A percentile compares a stretch with the other conserved stretches of the same genome.
These are phyloP conservation scores for Tribolium freemani DNA, from an alignment of 2,888 invertebrate genomes.

Conservation along the genomic window DNA sequence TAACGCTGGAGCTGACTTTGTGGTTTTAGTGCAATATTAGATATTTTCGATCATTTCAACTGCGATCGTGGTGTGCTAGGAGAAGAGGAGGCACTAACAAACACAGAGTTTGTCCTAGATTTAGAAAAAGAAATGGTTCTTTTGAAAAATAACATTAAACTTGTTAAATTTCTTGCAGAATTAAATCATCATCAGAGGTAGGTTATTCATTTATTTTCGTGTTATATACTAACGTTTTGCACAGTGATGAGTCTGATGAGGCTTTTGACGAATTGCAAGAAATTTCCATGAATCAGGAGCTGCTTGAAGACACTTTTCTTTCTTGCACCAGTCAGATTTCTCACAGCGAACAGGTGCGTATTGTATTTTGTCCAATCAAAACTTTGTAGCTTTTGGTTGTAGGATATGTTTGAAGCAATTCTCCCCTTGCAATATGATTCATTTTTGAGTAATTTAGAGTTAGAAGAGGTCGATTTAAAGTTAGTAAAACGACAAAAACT, in stretches of 20 bases:
- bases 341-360: background rate
- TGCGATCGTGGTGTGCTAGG: background rate
- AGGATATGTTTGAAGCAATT: background rate
- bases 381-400: background rate
- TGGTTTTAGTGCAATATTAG: background rate
- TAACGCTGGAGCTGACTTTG: background rate
- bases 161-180: background rate
- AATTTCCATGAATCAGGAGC: background rate
- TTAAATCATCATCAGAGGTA: background rate
- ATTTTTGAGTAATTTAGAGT: slow-evolving; percentile 49
- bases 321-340: background rate
- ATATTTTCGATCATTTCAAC: background rate
- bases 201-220: background rate
- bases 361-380: too few relatives aligned
- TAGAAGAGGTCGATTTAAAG: slow-evolving; percentile 38
- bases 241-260: background rate
- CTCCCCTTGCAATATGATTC: background rate
- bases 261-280: background rate
- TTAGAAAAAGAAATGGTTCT: background rate
- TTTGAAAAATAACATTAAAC: background rate
- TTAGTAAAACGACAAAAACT: background rate
- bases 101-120: background rate
- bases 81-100: background rate
- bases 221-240: background rate
- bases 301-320: background rate